Conservation (phyloP, 2,888 invertebrate species). For the Oscheius sp. region DNA sequence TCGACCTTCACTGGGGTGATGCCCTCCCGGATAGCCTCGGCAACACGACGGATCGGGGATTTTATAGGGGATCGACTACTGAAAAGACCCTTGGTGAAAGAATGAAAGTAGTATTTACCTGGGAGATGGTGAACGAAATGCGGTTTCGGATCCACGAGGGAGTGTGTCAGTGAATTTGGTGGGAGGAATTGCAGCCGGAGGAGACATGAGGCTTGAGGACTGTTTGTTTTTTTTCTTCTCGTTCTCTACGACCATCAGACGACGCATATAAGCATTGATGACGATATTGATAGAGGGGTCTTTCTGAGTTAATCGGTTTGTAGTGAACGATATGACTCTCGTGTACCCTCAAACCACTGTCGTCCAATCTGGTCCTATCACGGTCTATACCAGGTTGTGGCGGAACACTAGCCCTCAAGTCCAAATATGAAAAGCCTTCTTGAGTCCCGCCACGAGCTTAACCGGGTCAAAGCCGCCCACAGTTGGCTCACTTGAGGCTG, state of each 20-base stretch:
- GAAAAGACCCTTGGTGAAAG: background rate
- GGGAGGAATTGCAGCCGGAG: constrained; percentile 1
- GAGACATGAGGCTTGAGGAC: background rate
- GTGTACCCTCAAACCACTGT: no score
- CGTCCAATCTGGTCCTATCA: no score
- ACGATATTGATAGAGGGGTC: background rate
- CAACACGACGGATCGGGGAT: constrained; percentile 43
- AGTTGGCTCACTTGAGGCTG: no score
- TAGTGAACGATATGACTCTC: no score
- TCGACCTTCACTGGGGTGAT: constrained; percentile 12
- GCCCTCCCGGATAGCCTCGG: constrained; percentile 38
- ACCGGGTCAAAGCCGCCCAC: no score
- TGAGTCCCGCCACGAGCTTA: no score
- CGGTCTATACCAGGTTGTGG: no score
- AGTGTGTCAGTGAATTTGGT: constrained; percentile 4
- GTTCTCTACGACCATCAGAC: constrained; percentile 10
- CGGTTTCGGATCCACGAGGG: constrained; percentile 27
- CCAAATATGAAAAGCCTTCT: no score
- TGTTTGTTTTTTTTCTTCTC: background rate
- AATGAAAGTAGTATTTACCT: background rate
- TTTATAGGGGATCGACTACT: constrained; percentile 30
- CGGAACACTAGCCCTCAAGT: no score
- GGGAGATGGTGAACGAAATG: constrained; percentile 33
- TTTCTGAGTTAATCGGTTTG: no score
- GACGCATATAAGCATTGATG: constrained; percentile 18